Base-by-base conservation (phyloP, 2,888 invertebrate species). In the Drosophila rubida region DNA sequence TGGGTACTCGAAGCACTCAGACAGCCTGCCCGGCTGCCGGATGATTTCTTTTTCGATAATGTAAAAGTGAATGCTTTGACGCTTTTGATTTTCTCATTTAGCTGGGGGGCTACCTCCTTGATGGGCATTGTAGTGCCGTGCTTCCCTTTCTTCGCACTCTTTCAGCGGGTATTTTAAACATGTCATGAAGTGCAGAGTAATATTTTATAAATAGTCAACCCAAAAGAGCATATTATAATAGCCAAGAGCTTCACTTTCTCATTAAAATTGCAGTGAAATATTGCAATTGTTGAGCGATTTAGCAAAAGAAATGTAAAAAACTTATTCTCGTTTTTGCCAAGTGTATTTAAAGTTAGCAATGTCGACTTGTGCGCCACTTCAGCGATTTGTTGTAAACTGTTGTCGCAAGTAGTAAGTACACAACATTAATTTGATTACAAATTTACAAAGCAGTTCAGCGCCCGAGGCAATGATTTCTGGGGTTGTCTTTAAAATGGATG, bases 351-450 rank as follows among this genome's bases (percentile, higher is more conserved):
- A 13, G 14, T 14, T 13, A 11, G 6, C 6, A 16, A 39, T 41
- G 8, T 2, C 4, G 14, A 39, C 19, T 2, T 19, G 4, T 13
- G 27, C 25, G 37, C 25, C 44, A 55, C 61, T 61, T 45, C 16
- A 48, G 27, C 46, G 27, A 49, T 59, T 69, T 39, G 53, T 41
- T 55, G 73, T 67, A 19, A 67, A 50, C 41, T 41, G 27, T 42
- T 60, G 42, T 54, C 27, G 48, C 35, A 61, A 61, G 39, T 50
- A 64, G 41, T 55, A 82, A 78, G 76, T 78, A 86, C 81, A 86
- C 81, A 86, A 76, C 57, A 72, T 72, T 84, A 83, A 83, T 81
- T 82, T 87, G 72, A 78, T 82, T 75, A 78, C 71, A 66, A 76
- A 76, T 54, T 87, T 80, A 65, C 57, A 72, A 75, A 72, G 55